phyloP scores from a whole-genome alignment of 2,113 vertebrate genomes.

The Emydocephalus ijimae region DNA sequence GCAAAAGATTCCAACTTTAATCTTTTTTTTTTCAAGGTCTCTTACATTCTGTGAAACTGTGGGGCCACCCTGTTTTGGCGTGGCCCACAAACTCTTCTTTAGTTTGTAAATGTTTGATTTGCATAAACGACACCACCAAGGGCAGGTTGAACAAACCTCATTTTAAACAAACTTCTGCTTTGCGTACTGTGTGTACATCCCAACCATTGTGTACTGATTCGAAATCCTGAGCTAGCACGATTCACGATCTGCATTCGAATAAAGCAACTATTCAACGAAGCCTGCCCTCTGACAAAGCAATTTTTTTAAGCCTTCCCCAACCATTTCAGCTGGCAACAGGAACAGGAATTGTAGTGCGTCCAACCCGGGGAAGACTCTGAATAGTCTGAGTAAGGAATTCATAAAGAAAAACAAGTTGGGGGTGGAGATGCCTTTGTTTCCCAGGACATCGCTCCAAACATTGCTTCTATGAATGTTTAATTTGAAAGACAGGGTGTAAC shows the following conservation, averaged over 20 bases:
- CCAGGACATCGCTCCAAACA: not conserved
- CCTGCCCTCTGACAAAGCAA: not conserved
- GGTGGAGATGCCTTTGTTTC: not conserved
- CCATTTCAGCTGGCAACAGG: not conserved
- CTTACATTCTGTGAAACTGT: not conserved
- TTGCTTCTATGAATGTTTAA: not conserved
- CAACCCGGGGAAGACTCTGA: not conserved
- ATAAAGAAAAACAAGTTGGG: not conserved
- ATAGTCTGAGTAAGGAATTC: not conserved
- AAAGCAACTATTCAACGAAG: not conserved
- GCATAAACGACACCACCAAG: not conserved
- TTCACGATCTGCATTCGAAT: not conserved
- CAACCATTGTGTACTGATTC: not conserved
- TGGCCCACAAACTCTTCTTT: not conserved
- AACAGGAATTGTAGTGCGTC: not conserved
- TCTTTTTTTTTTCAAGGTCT: not conserved
- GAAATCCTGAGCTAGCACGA: not conserved
- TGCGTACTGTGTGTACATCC: not conserved
- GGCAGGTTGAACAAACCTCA: not conserved
- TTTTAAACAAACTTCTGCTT: not conserved
- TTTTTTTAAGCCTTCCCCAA: not conserved
- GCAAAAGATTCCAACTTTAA: not conserved
- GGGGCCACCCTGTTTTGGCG: not conserved
- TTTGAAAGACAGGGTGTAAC: not conserved
- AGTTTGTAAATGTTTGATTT: not conserved